A percentile compares a stretch with the other conserved stretches of the same genome.
Evolutionary conservation across 2,797 vertebrate species (phyloP).

Genomic region (Iguana delicatissima): DNA sequence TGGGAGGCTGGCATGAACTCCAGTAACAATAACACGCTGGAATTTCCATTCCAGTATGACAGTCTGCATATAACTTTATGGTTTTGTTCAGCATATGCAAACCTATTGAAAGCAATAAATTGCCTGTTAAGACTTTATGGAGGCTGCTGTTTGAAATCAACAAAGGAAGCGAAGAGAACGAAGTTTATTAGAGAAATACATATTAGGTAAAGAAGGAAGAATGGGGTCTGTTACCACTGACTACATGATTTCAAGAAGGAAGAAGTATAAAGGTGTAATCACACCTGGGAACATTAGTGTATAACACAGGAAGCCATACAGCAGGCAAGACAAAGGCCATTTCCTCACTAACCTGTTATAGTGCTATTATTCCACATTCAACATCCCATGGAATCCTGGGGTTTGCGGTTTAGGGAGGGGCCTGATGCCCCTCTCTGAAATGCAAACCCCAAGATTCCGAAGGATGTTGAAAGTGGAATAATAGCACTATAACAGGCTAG

Average conservation of each 20-base stretch:
- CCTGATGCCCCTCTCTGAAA: no score
- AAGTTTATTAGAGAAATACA: neutral
- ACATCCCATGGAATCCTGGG: no score
- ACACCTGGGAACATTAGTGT: neutral
- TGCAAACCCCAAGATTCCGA: no score
- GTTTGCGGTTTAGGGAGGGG: no score
- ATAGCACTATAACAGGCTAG: no score
- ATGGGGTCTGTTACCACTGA: neutral
- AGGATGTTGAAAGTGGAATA: no score
- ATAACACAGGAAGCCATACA: neutral
- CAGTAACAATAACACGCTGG: no score
- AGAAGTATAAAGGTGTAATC: no score
- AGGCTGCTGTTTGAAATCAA: neutral
- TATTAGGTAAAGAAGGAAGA: neutral
- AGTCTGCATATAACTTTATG: neutral
- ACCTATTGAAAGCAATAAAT: neutral
- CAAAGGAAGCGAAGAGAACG: neutral
- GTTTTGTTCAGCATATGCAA: neutral
- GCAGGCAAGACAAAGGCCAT: neutral
- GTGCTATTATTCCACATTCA: no score
- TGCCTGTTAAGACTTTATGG: neutral
- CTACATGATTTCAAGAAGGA: neutral
- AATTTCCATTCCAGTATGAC: no score
- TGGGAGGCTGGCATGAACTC: no score
- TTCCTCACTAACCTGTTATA: no score